Base-by-base conservation (phyloP, 2,113 vertebrate genomes). In the Coturnix japonica region DNA sequence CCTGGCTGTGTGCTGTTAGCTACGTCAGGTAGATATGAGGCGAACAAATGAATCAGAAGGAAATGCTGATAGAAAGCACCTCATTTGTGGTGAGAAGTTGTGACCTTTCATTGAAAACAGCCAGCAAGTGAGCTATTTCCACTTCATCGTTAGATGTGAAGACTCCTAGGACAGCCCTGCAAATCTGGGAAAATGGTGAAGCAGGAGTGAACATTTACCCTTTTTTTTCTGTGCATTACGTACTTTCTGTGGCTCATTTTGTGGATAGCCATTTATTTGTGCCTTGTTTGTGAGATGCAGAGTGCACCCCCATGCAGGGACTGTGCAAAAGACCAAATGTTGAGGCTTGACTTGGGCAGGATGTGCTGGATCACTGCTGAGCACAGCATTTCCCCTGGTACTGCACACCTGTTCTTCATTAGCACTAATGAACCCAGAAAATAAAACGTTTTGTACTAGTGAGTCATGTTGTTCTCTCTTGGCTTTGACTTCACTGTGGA, bases 381-480 rank as follows among this genome's bases (percentile, higher is more conserved):
- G 64, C 56, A 43, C 89, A 59, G 74, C 74, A 15, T 93, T 84
- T 92, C 86, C 92, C 90, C 74, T 59, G 84, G 54, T 95, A 82
- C 66, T 78, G 87, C 71, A 87, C 85, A 90, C 90, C 95, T 96
- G 90, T 78, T 94, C 88, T 94, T 94, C 92, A 89, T 95, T 96
- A 93, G 75, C 66, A 57, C 87, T 96, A 95, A 95, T 82, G 87
- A 93, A 96, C 46, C 89, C 87, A 80, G 56, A 89, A 96, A 92
- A 82, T 79, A 66, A 92, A 90, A 85, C 91, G 89, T 94, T 95
- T 82, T 80, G 78, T 96, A 49, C 75, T 63, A 51, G 78, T 89
- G 84, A 92, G 37, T 94, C 94, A 92, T 67, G 56, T 85, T 65
- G 74, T 70, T 92, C 81, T 94, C 74, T 73, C 89, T 80, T 71